Base-by-base conservation (phyloP, 2,113 vertebrate genomes). In the Microtus montanus region DNA sequence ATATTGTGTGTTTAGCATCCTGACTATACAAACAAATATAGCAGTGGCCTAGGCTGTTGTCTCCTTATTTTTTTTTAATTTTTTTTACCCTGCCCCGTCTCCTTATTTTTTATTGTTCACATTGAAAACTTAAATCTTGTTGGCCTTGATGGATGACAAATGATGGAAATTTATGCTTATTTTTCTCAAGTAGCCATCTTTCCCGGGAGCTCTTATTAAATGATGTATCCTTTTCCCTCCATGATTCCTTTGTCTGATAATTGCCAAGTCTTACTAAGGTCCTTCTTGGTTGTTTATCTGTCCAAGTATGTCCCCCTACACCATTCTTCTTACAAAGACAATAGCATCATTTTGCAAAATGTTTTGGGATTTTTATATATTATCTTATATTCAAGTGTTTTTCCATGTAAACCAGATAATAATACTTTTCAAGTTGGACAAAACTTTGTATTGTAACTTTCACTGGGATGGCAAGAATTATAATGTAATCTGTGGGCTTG, bases 171-270 rank as follows among this genome's bases (percentile, higher is more conserved):
- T 7, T 91, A 2, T 20, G 3, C 26, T 20, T 44, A 5, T 92
- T 83, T 90, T 96, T 78, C 66, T 94, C 71, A 61, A n/a, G 52
- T 64, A 66, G 54, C 7, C 33, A 10, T 85, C 70, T 86, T 94
- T 89, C 49, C 54, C 22, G 3, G 41, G 41, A 70, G 24, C 63
- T 61, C n/a, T 83, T 73, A 12, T 11, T 75, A 61, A 84, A 7
- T 49, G 52, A 52, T 26, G 71, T 70, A 33, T 33, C 26, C 44
- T 8, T 63, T 58, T 52, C 19, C 30, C 7, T 66, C 47, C 7
- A 15, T 12, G 24, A 47, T 1, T 41, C 33, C 20, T 90, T 30
- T 88, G 63, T 85, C 30, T 61, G 14, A 3, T 52, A 0, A 44
- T 1, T 35, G 15, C 35, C 58, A 75, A 28, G 19, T 38, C 52